These are phyloP conservation scores for Nibea albiflora DNA, from an alignment of 2,113 vertebrate genomes.

Conservation along the genomic window DNA sequence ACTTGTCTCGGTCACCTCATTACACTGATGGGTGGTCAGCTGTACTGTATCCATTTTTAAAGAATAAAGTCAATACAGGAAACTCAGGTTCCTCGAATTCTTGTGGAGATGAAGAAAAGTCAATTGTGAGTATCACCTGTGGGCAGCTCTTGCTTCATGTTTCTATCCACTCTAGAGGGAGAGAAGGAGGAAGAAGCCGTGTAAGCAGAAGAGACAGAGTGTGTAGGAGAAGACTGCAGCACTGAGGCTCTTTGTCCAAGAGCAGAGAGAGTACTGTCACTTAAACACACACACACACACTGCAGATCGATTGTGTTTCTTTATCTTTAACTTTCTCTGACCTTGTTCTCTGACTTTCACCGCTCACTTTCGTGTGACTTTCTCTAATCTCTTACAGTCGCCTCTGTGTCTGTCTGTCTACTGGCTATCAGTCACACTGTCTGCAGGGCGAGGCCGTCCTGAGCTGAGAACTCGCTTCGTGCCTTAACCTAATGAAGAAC, in stretches of 20 bases:
- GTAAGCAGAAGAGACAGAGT: background rate
- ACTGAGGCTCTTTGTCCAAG: no score
- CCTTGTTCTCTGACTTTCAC: constrained; percentile 15
- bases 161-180: background rate
- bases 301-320: constrained; percentile 1
- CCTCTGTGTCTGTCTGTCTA: background rate
- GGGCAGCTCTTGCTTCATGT: background rate
- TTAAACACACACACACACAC: background rate
- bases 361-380: background rate
- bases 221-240: background rate
- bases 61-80: background rate
- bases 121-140: background rate
- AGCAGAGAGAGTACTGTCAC: background rate
- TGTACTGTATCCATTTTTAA: no score
- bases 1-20: background rate
- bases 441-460: background rate
- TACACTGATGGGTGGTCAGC: background rate
- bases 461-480: background rate
- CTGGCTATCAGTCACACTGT: background rate
- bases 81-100: background rate
- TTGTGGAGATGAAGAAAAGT: background rate
- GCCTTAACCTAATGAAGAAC: constrained; percentile 40
- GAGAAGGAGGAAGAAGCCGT: background rate
- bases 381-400: background rate
- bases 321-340: constrained; percentile 8